Evolutionary conservation across 2,888 invertebrate species (phyloP), one percentile per base, ranked within the genome.

Genomic region (Cantharis rustica): DNA sequence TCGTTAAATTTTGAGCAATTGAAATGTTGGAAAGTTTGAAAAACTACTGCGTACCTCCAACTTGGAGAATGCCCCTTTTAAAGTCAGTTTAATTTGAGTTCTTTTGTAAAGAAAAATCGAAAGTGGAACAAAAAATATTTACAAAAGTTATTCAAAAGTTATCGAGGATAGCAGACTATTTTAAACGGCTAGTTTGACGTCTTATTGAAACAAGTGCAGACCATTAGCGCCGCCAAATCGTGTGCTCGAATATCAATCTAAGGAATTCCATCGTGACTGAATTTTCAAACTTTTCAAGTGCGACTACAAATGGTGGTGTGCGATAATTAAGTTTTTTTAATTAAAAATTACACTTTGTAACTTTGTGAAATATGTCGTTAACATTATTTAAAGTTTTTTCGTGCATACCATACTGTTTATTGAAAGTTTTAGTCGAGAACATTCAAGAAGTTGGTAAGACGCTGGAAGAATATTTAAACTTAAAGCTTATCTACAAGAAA

Each of bases 371-470:
- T 47, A 47, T 47, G 47, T 47, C 47, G 47, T 47, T 47, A 47
- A 47, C 47, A 47, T 47, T 47, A 47, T 47, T 47, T 47, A 47
- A 47, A 47, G 47, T 47, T 47, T 47, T 47, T 47, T 47, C 47
- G 47, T 47, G 47, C 47, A 47, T 47, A 47, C 64, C 17, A 66
- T 23, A 62, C 20, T 61, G 20, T 70, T 70, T 61, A 70, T 70
- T 70, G 70, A 70, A 70, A 70, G 61, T 62, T 70, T 61, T 23
- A 70, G 61, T 26, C 70, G 70, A 20, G 70, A 70, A 70, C 61
- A 61, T 70, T 70, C 70, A 62, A 70, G 61, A 70, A 70, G 61
- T 70, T 70, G 61, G 70, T 61, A 62, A 70, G 61, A 70, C 70
- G 70, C 61, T 61, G 70, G 16, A 61, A 62, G 26, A 62, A 71